Base-by-base conservation (phyloP, 2,797 vertebrate genomes). In the Carapus acus region DNA sequence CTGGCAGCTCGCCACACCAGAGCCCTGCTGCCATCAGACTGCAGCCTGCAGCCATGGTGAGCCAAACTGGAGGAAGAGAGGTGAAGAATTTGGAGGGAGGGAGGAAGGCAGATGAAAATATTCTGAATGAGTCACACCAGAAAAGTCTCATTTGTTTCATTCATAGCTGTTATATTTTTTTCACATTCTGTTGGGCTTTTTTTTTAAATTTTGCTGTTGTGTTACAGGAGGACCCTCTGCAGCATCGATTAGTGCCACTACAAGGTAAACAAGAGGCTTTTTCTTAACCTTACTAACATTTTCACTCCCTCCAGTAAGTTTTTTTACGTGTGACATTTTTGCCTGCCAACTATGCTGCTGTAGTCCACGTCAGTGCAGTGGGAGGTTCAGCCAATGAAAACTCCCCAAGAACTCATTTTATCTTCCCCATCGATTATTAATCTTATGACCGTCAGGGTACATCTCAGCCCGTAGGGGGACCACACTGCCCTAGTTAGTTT, bases 181-280 rank as follows among this genome's bases (percentile, higher is more conserved):
- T 27, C 24, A 27, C 24, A 27, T 27, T 5, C 18, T 34, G 29
- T 33, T 8, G 15, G 34, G 12, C 5, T 18, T 31, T 23, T 7
- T 15, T 39, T 9, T 24, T 58, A 19, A 16, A 2, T 39, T 62
- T 27, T 57, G n/a, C 2, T 21, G 48, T 40, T 2, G 0, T 49
- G 20, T 65, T 58, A 4, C 36, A 89, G 88, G 84, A 84, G n/a
- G 80, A 88, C 58, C 83, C 84, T 53, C 79, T 85, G 29, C 73
- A 53, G 43, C 76, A 71, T 65, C 83, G 73, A 36, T 45, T 90
- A 49, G 39, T 88, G 60, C 86, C 88, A 4, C 41, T 84, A 45
- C 81, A 65, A 55, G 86, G 89, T 89, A 77, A 79, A 83, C 9
- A 6, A 7, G 3, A 22, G 24, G 11, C 5, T 1, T 42, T 36